Percentiles rank a stretch among this genome's conserved stretches.
Evolutionary conservation across 2,113 vertebrate species (phyloP).

Genomic region (Pseudolaguvia tuberculata): DNA sequence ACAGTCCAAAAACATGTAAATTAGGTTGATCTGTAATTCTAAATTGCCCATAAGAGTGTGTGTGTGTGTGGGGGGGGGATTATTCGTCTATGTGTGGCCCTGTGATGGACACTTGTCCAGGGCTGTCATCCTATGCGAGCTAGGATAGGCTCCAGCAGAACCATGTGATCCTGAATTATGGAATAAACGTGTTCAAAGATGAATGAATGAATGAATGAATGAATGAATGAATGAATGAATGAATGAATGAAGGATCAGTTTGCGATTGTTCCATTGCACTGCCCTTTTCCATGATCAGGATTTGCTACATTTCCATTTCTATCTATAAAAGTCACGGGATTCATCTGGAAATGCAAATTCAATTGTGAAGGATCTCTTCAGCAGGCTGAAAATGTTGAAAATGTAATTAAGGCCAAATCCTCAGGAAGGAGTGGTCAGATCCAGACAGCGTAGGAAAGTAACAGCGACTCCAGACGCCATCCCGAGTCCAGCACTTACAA

Average conservation of each 20-base stretch:
- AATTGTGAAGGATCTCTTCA: slow-evolving; percentile 24
- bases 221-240: no score
- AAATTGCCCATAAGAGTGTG: no score
- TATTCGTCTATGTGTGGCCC: no score
- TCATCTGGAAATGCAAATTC: slow-evolving; percentile 27
- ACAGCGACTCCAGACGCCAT: slow-evolving; percentile 2
- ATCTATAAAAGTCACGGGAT: not conserved
- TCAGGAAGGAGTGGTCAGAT: slow-evolving; percentile 5
- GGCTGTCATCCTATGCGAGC: no score
- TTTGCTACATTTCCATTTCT: slow-evolving; percentile 14
- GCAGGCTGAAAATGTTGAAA: not conserved
- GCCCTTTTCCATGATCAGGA: not conserved
- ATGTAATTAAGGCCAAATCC: slow-evolving; percentile 21
- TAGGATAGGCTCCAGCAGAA: no score
- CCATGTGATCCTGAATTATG: no score
- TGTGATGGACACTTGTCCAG: no score
- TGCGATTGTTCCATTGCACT: not conserved
- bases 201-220: no score
- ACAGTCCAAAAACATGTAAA: no score
- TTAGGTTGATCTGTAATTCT: no score
- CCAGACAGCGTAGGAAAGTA: slow-evolving; percentile 8
- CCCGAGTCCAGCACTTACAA: slow-evolving; percentile 25
- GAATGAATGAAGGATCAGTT: not conserved
- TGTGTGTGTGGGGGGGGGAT: no score
- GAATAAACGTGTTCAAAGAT: no score